Evolutionary conservation across 1,140 invertebrate species (phyloP), one percentile per base, ranked within the genome.

Genomic region (Heliconius congener): DNA sequence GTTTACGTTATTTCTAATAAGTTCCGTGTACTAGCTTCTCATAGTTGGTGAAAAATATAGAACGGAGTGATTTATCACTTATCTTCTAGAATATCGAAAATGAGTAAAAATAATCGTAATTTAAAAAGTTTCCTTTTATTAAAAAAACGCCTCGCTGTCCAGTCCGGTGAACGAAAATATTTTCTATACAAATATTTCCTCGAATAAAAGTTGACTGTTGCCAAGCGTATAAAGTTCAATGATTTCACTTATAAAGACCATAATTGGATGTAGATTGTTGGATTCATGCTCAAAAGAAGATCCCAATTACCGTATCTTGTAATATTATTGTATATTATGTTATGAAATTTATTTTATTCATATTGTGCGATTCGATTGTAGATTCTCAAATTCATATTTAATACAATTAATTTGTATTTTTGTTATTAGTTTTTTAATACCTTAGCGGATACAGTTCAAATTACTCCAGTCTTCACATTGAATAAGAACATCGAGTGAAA

Each of bases 281-380:
- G 55, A 57, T 57, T 57, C 55, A 57, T 57, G 55, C 55, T 57
- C 55, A 57, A 23, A 57, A 57, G 55, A 23, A 57, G n/a, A 57
- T 57, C n/a, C n/a, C 55, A 57, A 57, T 57, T 57, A 57, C n/a
- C 55, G 55, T 57, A 9, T 6, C 55, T 11, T 57, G 55, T 57
- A n/a, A 57, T 2, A 57, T 57, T 57, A 57, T 57, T 57, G 23
- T 57, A 57, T 57, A 57, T 57, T 57, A 52, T 6, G 19, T 57
- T 3, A n/a, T 11, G 55, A 57, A 57, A 9, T 0, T 57, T 57
- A 57, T 52, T 52, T 18, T 52, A 52, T 52, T 52, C 18, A 19
- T 46, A 46, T 46, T 46, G 42, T 46, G 42, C 11, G 42, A 13
- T 46, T 19, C 50, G 50, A 8, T 18, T 52, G 50, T 52, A 52